These are phyloP conservation scores for Drosophila nigritarsus DNA, from an alignment of 2,888 invertebrate genomes.

Conservation along the genomic window DNA sequence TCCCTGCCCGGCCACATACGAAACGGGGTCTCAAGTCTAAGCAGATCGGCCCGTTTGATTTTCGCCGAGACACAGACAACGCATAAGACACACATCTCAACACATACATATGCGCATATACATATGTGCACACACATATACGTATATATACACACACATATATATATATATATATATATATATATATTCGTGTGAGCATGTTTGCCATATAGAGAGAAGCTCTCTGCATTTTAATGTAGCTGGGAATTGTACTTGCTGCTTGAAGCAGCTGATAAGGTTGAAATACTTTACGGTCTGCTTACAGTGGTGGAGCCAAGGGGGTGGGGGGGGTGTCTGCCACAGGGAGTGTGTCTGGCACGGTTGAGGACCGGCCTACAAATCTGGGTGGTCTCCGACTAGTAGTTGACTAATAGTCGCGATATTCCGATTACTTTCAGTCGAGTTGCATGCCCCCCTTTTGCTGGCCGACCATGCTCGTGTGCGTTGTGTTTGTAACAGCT, in stretches of 20 bases:
- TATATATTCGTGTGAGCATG: not conserved
- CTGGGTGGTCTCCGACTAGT: not conserved
- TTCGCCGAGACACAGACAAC: slow-evolving; percentile 39
- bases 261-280: slow-evolving; percentile 44
- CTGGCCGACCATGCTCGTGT: slow-evolving; percentile 8
- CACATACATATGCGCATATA: not conserved
- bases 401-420: not conserved
- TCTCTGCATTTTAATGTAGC: slow-evolving; percentile 25
- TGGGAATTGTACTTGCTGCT: slow-evolving; percentile 19
- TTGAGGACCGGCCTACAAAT: not conserved
- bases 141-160: not conserved
- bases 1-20: not conserved
- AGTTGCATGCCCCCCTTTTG: slow-evolving; percentile 3
- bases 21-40: slow-evolving; percentile 39
- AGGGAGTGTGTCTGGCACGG: not conserved
- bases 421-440: not conserved
- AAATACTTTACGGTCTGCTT: slow-evolving; percentile 5
- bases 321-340: too few relatives aligned
- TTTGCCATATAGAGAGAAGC: slow-evolving; percentile 13
- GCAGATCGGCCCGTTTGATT: slow-evolving; percentile 53
- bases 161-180: not conserved
- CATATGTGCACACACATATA: not conserved
- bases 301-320: slow-evolving; percentile 28
- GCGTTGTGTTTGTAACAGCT: slow-evolving; percentile 28
- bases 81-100: slow-evolving; percentile 15